phyloP scores from a whole-genome alignment of 2,113 vertebrate genomes.

The Tragelaphus scriptus region DNA sequence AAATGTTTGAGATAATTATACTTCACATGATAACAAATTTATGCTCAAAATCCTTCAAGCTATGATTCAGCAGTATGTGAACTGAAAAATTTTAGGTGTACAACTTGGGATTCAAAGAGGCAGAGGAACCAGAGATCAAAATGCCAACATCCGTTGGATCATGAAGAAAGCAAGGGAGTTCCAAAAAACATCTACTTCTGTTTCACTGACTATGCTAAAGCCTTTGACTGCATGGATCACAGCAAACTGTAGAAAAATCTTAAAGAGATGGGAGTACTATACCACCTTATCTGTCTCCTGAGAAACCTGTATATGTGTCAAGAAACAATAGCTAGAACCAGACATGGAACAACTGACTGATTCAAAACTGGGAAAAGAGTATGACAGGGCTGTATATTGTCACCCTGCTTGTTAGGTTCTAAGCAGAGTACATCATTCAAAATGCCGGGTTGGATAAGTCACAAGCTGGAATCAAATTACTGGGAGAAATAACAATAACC shows the following conservation, averaged over 20 bases:
- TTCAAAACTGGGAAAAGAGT: not conserved
- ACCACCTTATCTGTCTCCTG: not conserved
- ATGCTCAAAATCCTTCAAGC: not conserved
- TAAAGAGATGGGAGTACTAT: not conserved
- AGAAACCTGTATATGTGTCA: not conserved
- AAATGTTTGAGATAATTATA: not conserved
- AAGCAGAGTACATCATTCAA: not conserved
- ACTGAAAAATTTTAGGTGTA: not conserved
- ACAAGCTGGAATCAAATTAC: not conserved
- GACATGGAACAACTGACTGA: not conserved
- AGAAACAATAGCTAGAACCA: not conserved
- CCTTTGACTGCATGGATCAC: not conserved
- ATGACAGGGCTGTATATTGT: not conserved
- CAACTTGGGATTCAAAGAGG: not conserved
- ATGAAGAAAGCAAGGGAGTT: not conserved
- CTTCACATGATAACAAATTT: not conserved
- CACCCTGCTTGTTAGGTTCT: not conserved
- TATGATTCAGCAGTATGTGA: not conserved
- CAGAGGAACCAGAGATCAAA: not conserved
- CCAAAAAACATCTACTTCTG: not conserved
- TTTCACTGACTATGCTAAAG: not conserved
- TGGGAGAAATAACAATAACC: not conserved
- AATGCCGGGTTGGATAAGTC: fast-evolving
- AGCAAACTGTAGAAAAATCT: not conserved
- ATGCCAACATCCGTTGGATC: not conserved